Evolutionary conservation across 2,113 vertebrate species (phyloP), one percentile per base, ranked within the genome.

Genomic region (Burhinus oedicnemus): DNA sequence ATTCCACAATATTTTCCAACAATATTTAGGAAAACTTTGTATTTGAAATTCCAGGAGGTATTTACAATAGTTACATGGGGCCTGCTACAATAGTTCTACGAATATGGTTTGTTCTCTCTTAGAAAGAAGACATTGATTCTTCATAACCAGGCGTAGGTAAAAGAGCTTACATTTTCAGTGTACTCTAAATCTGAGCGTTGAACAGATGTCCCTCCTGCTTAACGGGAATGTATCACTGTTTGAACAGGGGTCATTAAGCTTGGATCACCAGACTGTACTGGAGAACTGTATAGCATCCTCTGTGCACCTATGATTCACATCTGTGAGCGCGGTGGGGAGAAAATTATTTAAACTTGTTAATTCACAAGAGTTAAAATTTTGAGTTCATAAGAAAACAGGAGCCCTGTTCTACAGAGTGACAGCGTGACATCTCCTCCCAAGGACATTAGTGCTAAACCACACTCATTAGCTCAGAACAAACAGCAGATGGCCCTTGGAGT

Each of bases 401-500:
- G n/a, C 34, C 42, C 75, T 70, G 34, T 77, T 91, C 80, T 54
- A 65, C 57, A 62, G 69, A 82, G 17, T 62, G 85, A 40, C 70
- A 92, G 49, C 0, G 0, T 47, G 75, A 78, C 32, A 90, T 17
- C 30, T 72, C 55, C 69, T 95, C 44, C 76, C 68, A 75, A 92
- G 71, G 51, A 57, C 58, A 71, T 93, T 70, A 94, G 20, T 23
- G n/a, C 30, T 88, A 83, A 71, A 93, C 68, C 26, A 83, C 38
- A 44, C 20, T 92, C 49, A 16, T 94, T 92, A 93, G 47, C 60
- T 89, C 64, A 81, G 64, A 96, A 90, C 26, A 78, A 96, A 75
- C 23, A 93, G 68, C 92, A 96, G 92, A 95, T 92, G 90, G 72
- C 23, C 55, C 51, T 75, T 92, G 55, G 60, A 90, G 42, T 64